These are phyloP conservation scores for Corythaixoides concolor DNA, from an alignment of 2,113 vertebrate species.

Conservation along the genomic window DNA sequence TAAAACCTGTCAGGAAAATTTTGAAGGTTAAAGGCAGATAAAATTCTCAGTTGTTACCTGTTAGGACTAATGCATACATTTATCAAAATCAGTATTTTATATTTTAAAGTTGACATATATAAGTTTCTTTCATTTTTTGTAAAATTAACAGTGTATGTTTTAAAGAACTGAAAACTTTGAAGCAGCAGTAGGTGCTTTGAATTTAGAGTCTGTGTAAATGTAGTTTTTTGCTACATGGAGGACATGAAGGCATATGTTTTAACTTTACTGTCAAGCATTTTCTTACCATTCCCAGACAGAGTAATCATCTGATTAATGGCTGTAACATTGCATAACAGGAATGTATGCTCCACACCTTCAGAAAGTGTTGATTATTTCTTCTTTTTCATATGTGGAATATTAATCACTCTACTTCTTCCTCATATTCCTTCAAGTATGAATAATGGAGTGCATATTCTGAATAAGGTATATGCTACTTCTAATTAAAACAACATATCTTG, in stretches of 20 bases:
- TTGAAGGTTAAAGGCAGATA: not conserved
- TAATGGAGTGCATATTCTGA: not conserved
- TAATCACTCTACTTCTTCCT: not conserved
- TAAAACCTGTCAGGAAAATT: not conserved
- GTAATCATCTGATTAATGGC: not conserved
- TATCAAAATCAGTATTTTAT: not conserved
- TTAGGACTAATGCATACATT: not conserved
- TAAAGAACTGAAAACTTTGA: not conserved
- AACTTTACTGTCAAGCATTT: not conserved
- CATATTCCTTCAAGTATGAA: not conserved
- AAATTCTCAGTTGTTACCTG: not conserved
- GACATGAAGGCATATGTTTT: not conserved
- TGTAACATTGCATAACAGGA: not conserved
- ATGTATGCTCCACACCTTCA: not conserved
- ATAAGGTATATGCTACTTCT: not conserved
- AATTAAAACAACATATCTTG: conserved; percentile 45
- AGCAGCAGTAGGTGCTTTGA: not conserved
- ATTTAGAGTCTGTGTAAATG: not conserved
- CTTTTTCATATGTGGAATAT: not conserved
- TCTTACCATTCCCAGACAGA: not conserved
- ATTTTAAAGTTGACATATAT: rapidly evolving
- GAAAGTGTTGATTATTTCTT: not conserved
- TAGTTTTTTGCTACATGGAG: not conserved
- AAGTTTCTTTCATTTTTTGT: not conserved
- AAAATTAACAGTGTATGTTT: not conserved